Conservation (phyloP, 2,888 invertebrate species). For the Phyllotreta striolata region DNA sequence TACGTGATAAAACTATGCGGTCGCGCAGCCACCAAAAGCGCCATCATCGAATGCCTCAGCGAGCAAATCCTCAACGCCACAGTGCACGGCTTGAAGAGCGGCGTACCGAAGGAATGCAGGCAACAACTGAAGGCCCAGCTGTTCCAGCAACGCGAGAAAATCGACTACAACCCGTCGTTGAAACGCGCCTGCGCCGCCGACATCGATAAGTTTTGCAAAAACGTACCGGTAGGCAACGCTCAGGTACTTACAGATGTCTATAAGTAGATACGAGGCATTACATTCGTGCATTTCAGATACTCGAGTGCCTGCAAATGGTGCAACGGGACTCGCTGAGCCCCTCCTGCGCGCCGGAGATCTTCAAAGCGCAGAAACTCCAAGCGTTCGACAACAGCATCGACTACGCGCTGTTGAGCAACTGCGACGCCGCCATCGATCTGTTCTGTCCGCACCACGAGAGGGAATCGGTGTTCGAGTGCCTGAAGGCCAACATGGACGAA, state of each 20-base stretch:
- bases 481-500: slow-evolving; percentile 82
- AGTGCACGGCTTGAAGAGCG: slow-evolving; percentile 76
- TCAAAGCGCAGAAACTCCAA: slow-evolving; percentile 86
- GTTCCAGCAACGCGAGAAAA: slow-evolving; percentile 90
- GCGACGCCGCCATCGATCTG: slow-evolving; percentile 84
- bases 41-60: slow-evolving; percentile 88
- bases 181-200: slow-evolving; percentile 84
- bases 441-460: slow-evolving; percentile 81
- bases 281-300: slow-evolving; percentile 69
- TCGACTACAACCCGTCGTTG: slow-evolving; percentile 84
- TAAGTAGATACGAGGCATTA: neutral
- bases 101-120: slow-evolving; percentile 87
- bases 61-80: slow-evolving; percentile 91
- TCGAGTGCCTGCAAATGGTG: slow-evolving; percentile 78
- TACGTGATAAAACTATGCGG: slow-evolving; percentile 76
- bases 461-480: slow-evolving; percentile 76
- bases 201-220: slow-evolving; percentile 75
- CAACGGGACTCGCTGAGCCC: slow-evolving; percentile 70
- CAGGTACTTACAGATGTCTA: slow-evolving; percentile 57
- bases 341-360: slow-evolving; percentile 81
- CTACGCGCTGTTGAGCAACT: slow-evolving; percentile 82
- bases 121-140: slow-evolving; percentile 91
- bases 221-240: slow-evolving; percentile 72
- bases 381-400: slow-evolving; percentile 88
- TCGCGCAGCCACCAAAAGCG: slow-evolving; percentile 76